Evolutionary conservation across 2,888 invertebrate species (phyloP), one percentile per base, ranked within the genome.

Genomic region (Siphonodentalium dalli): DNA sequence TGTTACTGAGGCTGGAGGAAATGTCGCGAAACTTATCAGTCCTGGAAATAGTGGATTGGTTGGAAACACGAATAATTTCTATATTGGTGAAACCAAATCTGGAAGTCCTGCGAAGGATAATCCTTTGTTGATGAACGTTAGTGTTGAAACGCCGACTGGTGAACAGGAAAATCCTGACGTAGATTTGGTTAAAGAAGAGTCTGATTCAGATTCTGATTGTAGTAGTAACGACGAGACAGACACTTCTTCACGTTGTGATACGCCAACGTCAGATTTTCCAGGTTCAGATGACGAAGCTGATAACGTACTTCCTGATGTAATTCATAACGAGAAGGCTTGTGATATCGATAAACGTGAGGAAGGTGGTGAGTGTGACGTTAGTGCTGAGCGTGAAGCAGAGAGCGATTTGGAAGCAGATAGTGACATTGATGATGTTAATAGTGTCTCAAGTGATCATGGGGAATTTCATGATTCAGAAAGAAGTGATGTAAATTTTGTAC

Each of bases 381-480:
- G 42, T 11, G 33, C 44, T 20, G 53, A 60, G 6, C 48, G 43
- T 11, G 57, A 57, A 23, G 50, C 44, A 0, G 53, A 40, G 9
- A 31, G 37, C 28, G 50, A 53, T 27, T 51, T 50, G 13, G 46
- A 51, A 7, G 51, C 43, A 21, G 50, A 58, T 21, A 20, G 2
- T 38, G 9, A n/a, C 39, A 11, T 13, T 15, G 39, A 21, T n/a
- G 21, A 38, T 38, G 39, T 38, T 20, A 20, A 15, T 38, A 11
- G 18, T 38, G 18, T 20, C 39, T 13, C 7, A 13, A 38, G 21
- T 20, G 39, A 21, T 21, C 6, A n/a, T 21, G 33, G 18, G 18
- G 15, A 33, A 15, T n/a, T 33, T 11, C 33, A 9, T 33, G 33
- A 15, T 33, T 33, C 33, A 33, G 33, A 33, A 7, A 18, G 18